Evolutionary conservation across 1,140 invertebrate species (phyloP), one percentile per base, ranked within the genome.

Genomic region (Plectus sambesii): DNA sequence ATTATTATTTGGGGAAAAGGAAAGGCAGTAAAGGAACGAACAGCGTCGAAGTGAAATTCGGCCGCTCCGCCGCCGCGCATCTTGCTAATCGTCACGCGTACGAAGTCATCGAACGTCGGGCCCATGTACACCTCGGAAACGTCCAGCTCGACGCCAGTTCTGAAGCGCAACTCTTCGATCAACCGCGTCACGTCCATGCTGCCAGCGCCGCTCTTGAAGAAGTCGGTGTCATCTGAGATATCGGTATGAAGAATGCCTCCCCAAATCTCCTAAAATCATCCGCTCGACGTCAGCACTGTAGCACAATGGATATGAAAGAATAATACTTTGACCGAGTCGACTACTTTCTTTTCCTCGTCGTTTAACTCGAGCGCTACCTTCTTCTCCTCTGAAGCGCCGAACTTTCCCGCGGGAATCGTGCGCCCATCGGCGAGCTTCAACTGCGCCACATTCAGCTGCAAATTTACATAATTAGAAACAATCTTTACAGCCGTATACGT

Each of bases 111-210:
- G 64, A 94, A 92, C 0, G 80, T 78, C 0, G 88, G 84, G 3
- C 84, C 81, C 84, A 94, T 87, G 62, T 89, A 94, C 0, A 94
- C 81, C 55, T 90, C 82, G 60, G 86, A 85, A 65, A 87, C 92
- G 63, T 85, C 79, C 5, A 96, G 66, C 23, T 77, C 77, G 8
- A 89, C 71, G 43, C 78, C 78, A 17, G 83, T 77, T 49, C 82
- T 76, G 45, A 88, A 83, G 70, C 87, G 88, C 0, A 92, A 75
- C 73, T 94, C 87, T 73, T 94, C 90, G 0, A 96, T 80, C 51
- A 70, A 79, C 75, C 80, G 79, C 0, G 90, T 86, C 5, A 96
- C 87, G 69, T 96, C 89, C 87, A 96, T 62, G 6, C 87, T 92
- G 0, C 85, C 84, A 19, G 84, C 90, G 22, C 90, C 90, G 30